phyloP scores from a whole-genome alignment of 1,140 invertebrate species.

The Drosophila repleta region DNA sequence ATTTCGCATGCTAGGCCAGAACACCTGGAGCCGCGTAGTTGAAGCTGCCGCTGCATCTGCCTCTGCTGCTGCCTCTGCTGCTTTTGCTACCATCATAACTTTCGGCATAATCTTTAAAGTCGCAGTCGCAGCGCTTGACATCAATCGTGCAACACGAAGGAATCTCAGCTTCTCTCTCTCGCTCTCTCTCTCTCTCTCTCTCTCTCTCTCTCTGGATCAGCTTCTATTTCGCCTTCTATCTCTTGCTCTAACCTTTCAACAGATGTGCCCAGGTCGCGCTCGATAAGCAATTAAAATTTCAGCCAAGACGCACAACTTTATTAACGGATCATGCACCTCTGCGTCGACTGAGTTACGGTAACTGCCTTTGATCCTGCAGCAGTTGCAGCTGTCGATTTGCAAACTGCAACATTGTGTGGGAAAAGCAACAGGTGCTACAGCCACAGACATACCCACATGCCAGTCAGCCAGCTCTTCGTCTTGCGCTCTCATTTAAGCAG shows the following conservation, averaged over 20 bases:
- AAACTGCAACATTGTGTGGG: slow-evolving; percentile 59
- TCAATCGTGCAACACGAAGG: slow-evolving; percentile 61
- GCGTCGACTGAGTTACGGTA: slow-evolving; percentile 56
- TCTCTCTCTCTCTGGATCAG: not conserved
- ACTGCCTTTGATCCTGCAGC: slow-evolving; percentile 66
- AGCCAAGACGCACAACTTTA: slow-evolving; percentile 76
- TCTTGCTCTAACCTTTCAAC: slow-evolving; percentile 62
- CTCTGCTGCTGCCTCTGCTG: slow-evolving; percentile 14
- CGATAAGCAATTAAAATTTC: slow-evolving; percentile 80
- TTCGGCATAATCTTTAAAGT: slow-evolving; percentile 80
- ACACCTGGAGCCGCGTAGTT: slow-evolving; percentile 53
- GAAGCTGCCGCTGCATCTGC: slow-evolving; percentile 25
- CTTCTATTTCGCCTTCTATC: not conserved
- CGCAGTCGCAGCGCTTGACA: slow-evolving; percentile 66
- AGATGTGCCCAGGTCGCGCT: slow-evolving; percentile 63
- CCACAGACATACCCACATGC: not conserved
- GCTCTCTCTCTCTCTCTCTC: slow-evolving; percentile 6
- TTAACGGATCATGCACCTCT: slow-evolving; percentile 52
- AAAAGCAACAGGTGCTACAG: slow-evolving; percentile 79
- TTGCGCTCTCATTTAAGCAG: slow-evolving; percentile 61
- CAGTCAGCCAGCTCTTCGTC: slow-evolving; percentile 4
- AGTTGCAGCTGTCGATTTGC: slow-evolving; percentile 37
- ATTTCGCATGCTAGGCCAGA: slow-evolving; percentile 72
- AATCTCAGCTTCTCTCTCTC: slow-evolving; percentile 3
- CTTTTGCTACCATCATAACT: slow-evolving; percentile 66